Evolutionary conservation across 2,888 invertebrate species (phyloP).

Genomic region (Tortrix viridana): DNA sequence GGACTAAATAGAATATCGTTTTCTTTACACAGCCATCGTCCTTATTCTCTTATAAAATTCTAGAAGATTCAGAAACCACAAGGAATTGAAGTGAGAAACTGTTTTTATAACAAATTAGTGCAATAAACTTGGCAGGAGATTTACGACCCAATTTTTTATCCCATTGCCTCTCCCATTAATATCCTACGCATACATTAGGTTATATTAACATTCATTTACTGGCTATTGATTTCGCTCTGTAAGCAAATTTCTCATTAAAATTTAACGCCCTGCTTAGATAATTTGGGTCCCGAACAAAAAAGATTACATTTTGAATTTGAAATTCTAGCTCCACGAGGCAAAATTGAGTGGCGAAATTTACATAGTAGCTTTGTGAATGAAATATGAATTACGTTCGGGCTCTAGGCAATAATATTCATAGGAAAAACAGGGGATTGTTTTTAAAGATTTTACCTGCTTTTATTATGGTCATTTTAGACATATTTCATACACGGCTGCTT

Average conservation of each 20-base stretch:
- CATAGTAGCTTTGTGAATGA: slow-evolving; percentile 2
- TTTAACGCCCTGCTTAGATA: slow-evolving; percentile 12
- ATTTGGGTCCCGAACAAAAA: slow-evolving; percentile 5
- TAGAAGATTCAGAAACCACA: neutral
- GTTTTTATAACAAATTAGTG: slow-evolving; percentile 12
- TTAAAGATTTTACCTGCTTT: too few relatives aligned
- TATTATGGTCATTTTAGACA: too few relatives aligned
- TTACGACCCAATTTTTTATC: slow-evolving; percentile 15
- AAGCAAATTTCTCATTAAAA: slow-evolving; percentile 23
- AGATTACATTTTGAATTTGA: slow-evolving; percentile 14
- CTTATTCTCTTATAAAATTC: too few relatives aligned
- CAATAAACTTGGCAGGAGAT: slow-evolving; percentile 16
- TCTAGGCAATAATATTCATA: neutral
- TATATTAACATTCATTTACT: slow-evolving; percentile 34
- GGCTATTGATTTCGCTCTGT: slow-evolving; percentile 29
- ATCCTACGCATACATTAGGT: slow-evolving; percentile 28
- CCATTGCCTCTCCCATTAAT: slow-evolving; percentile 26
- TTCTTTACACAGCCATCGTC: too few relatives aligned
- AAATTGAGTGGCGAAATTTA: slow-evolving; percentile 6
- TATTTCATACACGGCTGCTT: too few relatives aligned
- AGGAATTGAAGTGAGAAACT: slow-evolving; percentile 3
- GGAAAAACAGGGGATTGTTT: too few relatives aligned
- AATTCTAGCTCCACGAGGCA: slow-evolving; percentile 3
- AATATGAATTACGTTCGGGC: neutral
- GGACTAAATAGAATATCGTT: too few relatives aligned